Conservation (phyloP, 2,888 invertebrate genomes). For the Baronia brevicornis region DNA sequence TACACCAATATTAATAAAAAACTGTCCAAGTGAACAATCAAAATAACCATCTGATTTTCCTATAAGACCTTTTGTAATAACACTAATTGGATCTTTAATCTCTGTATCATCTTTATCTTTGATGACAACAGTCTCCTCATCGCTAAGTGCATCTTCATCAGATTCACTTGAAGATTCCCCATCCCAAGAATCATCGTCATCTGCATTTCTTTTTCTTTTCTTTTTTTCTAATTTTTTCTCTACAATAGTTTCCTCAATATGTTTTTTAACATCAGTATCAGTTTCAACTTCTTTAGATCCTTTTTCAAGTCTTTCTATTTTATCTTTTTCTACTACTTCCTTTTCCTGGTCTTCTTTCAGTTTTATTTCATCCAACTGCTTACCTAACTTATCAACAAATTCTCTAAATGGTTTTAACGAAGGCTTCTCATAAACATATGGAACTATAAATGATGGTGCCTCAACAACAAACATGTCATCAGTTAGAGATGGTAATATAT, state of each 20-base stretch:
- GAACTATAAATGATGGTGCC: constrained; percentile 94
- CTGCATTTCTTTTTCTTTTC: constrained; percentile 52
- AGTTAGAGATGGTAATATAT: constrained; percentile 86
- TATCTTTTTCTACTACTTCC: constrained; percentile 51
- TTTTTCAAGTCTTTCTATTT: constrained; percentile 44
- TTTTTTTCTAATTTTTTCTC: constrained; percentile 52
- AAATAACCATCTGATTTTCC: constrained; percentile 84
- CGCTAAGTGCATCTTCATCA: constrained; percentile 63
- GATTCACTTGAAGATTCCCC: constrained; percentile 72
- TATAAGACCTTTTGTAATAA: constrained; percentile 55
- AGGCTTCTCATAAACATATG: constrained; percentile 94
- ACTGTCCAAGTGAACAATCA: constrained; percentile 91
- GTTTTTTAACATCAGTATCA: constrained; percentile 24
- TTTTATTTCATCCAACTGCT: constrained; percentile 74
- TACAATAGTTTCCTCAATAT: constrained; percentile 33
- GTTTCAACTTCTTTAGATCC: constrained; percentile 32
- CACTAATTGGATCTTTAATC: constrained; percentile 60
- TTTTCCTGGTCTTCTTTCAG: constrained; percentile 54
- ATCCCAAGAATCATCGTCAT: constrained; percentile 78
- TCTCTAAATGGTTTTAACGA: constrained; percentile 87
- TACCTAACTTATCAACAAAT: constrained; percentile 80
- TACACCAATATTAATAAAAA: constrained; percentile 93
- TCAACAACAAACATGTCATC: constrained; percentile 96
- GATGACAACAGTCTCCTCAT: constrained; percentile 69
- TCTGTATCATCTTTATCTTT: constrained; percentile 74